Conservation (phyloP, 2,113 vertebrate genomes). For the Scartelaos histophorus region DNA sequence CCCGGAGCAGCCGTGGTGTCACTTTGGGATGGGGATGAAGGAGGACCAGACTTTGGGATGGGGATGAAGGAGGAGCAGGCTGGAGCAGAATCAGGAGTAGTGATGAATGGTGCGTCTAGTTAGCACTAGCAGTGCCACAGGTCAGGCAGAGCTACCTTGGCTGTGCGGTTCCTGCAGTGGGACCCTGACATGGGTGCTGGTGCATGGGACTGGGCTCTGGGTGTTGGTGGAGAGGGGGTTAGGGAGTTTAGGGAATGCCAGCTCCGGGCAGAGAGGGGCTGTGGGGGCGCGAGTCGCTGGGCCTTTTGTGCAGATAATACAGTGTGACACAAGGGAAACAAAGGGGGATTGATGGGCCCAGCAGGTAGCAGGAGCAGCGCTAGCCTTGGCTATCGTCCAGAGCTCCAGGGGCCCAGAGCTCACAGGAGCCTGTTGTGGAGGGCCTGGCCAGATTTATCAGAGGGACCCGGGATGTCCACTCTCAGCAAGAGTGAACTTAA, state of each 20-base stretch:
- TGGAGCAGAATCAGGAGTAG: constrained; percentile 31
- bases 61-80: constrained; percentile 32
- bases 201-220: constrained; percentile 66
- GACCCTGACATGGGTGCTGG: constrained; percentile 56
- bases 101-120: constrained; percentile 38
- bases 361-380: constrained; percentile 92
- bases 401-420: constrained; percentile 72
- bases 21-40: constrained; percentile 49
- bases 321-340: constrained; percentile 97
- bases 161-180: constrained; percentile 33
- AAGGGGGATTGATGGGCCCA: constrained; percentile 98
- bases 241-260: constrained; percentile 90
- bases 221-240: constrained; percentile 65
- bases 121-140: constrained; percentile 58
- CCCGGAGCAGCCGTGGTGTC: constrained; percentile 65
- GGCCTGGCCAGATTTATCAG: constrained; percentile 67
- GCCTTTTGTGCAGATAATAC: constrained; percentile 94
- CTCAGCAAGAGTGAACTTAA: constrained; percentile 40
- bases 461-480: constrained; percentile 54
- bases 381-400: constrained; percentile 76
- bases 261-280: constrained; percentile 85
- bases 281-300: constrained; percentile 87
- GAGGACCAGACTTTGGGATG: constrained; percentile 34
- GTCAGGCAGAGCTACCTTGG: constrained; percentile 35
- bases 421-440: constrained; percentile 78